Conservation (phyloP, 2,888 invertebrate species). For the Myopa testacea region DNA sequence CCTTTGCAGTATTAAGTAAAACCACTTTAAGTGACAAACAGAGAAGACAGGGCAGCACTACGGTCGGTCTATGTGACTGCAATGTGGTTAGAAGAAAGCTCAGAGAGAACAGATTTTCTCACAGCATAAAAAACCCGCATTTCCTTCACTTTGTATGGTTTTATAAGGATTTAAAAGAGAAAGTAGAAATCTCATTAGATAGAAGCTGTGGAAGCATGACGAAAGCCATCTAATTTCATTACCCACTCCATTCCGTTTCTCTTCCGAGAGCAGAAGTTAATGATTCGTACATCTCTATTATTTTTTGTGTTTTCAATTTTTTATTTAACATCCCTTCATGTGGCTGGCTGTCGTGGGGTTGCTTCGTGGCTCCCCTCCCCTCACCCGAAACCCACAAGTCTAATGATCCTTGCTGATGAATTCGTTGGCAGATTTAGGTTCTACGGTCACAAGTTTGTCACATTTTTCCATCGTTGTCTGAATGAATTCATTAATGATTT, state of each 20-base stretch:
- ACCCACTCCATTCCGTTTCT: background rate
- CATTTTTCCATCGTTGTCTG: constrained; percentile 20
- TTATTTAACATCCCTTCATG: background rate
- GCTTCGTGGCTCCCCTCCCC: background rate
- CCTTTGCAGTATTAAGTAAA: background rate
- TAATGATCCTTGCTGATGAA: constrained; percentile 57
- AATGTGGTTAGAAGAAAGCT: background rate
- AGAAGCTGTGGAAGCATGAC: background rate
- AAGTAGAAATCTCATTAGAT: background rate
- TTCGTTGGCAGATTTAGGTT: constrained; percentile 50
- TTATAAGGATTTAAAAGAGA: too few species aligned
- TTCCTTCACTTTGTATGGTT: too few species aligned
- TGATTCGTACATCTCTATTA: constrained; percentile 23
- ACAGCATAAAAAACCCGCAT: too few species aligned
- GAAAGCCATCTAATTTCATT: background rate
- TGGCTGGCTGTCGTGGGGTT: background rate
- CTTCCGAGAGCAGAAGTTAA: constrained; percentile 25
- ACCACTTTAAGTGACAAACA: constrained; percentile 7
- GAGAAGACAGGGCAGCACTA: background rate
- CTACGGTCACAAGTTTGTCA: constrained; percentile 50
- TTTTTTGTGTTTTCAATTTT: constrained; percentile 3
- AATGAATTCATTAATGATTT: background rate
- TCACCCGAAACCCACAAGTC: constrained; percentile 43
- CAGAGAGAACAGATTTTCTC: too few species aligned
- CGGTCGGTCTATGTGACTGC: background rate